Percentiles rank a stretch among this genome's conserved stretches.
These are phyloP conservation scores for Dromaius novaehollandiae DNA, from an alignment of 2,113 vertebrate genomes.

Conservation along the genomic window DNA sequence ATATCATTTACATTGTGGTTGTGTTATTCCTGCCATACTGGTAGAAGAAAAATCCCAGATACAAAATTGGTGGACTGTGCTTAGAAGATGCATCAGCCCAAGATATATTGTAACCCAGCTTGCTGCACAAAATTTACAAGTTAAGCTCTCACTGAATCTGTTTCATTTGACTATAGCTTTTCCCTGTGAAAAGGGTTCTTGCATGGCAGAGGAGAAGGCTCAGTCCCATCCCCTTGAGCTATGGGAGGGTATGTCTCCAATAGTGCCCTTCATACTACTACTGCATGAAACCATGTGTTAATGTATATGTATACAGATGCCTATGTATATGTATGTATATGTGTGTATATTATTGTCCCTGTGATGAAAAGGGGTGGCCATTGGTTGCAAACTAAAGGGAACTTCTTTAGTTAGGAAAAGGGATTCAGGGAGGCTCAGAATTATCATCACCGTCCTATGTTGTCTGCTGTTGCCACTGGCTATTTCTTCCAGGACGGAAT, in stretches of 20 bases:
- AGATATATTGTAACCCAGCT: not conserved
- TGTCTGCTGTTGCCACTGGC: not conserved
- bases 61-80: accelerated
- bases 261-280: accelerated
- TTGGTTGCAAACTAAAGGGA: not conserved
- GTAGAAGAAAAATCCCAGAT: not conserved
- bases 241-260: not conserved
- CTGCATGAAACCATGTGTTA: accelerated
- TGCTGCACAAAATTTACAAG: not conserved
- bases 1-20: too few species aligned
- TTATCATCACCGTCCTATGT: accelerated
- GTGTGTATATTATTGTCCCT: too few species aligned
- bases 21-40: not conserved
- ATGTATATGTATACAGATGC: too few species aligned
- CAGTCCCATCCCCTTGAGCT: not conserved
- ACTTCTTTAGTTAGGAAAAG: not conserved
- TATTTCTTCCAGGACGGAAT: not conserved
- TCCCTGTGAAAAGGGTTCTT: not conserved
- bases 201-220: not conserved
- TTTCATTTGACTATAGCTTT: not conserved
- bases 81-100: not conserved
- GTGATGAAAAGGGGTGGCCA: not conserved
- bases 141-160: not conserved
- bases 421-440: not conserved
- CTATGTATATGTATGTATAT: too few species aligned